Evolutionary conservation across 2,797 vertebrate genomes (phyloP), one percentile per base, ranked within the genome.

Genomic region (Enteromius radiatus): DNA sequence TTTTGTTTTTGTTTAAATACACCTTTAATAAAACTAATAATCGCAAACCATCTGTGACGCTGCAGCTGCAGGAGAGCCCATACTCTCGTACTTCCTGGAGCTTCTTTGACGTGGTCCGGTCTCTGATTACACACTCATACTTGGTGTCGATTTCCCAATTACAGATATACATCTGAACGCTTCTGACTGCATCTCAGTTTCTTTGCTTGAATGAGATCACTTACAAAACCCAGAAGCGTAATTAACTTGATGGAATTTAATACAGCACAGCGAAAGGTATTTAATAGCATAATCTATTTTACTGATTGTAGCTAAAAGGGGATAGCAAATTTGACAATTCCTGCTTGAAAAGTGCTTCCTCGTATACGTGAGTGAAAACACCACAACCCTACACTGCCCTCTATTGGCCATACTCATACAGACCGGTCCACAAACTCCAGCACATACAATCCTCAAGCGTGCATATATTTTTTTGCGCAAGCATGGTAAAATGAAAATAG

Each of bases 111-210:
- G 84, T 84, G 74, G 85, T 59, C 56, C 54, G 84, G 76, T 87
- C 87, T 94, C 91, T 49, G 47, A 86, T 94, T 92, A 90, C 91
- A 88, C 80, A 83, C 89, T 87, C 90, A 89, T 84, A 86, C 89
- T 36, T 83, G 81, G 88, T 87, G 82, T 89, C 88, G 86, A 88
- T 90, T 90, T 90, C 87, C 90, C 87, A 91, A 88, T 91, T 89
- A 86, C 56, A 88, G 83, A 77, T 56, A 87, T 84, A 89, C 89
- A 91, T 89, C 77, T 56, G 86, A 92, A 92, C 90, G 91, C 88
- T 89, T 91, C 86, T 80, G 83, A 80, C 87, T 88, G 21, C 47
- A 85, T 88, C 86, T 93, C 91, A 86, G 15, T 91, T 91, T 82
- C 88, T 86, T 80, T 74, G 79, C 88, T 85, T 87, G 84, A 86